A percentile compares a stretch with the other conserved stretches of the same genome.
Conservation (phyloP, 1,140 invertebrate species). For the Aphelinus atriplicis region DNA sequence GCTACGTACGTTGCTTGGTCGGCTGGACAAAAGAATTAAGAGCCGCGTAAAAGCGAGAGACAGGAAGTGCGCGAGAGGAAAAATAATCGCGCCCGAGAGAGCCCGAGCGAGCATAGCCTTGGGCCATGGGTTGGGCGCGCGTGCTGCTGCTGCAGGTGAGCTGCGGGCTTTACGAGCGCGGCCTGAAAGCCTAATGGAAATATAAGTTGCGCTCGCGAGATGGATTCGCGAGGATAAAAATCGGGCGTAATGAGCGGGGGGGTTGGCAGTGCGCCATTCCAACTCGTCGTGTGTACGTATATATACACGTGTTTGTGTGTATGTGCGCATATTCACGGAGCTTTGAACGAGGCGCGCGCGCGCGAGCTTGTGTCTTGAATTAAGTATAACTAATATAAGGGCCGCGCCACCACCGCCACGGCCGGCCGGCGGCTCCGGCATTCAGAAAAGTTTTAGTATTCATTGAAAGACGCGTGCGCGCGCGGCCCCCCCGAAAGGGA, state of each 20-base stretch:
- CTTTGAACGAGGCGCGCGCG: conserved; percentile 48
- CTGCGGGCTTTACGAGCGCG: conserved; percentile 52
- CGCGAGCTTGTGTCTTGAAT: conserved; percentile 57
- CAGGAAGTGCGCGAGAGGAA: conserved; percentile 36
- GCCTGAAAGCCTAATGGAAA: conserved; percentile 61
- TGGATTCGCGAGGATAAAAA: conserved; percentile 58
- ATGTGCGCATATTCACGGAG: conserved; percentile 35
- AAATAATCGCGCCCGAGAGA: conserved; percentile 19
- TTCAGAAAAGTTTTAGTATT: conserved; percentile 63
- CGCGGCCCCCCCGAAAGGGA: conserved; percentile 27
- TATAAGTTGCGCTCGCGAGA: conserved; percentile 60
- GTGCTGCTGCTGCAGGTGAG: conserved; percentile 47
- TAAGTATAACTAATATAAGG: conserved; percentile 64
- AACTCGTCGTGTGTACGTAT: conserved; percentile 1
- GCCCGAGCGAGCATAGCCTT: too few species aligned
- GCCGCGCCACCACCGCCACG: conserved; percentile 3
- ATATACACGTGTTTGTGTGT: conserved; percentile 4
- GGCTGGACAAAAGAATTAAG: conserved; percentile 25
- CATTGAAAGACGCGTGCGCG: conserved; percentile 58
- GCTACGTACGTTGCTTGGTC: too few species aligned
- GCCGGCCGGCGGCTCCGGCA: conserved; percentile 33
- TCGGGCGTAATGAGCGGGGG: conserved; percentile 49
- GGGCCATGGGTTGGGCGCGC: too few species aligned
- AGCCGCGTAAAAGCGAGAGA: conserved; percentile 13
- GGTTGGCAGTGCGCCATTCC: conserved; percentile 51